Base-by-base conservation (phyloP, 2,888 invertebrate species). In the Hemistola chrysoprasaria region DNA sequence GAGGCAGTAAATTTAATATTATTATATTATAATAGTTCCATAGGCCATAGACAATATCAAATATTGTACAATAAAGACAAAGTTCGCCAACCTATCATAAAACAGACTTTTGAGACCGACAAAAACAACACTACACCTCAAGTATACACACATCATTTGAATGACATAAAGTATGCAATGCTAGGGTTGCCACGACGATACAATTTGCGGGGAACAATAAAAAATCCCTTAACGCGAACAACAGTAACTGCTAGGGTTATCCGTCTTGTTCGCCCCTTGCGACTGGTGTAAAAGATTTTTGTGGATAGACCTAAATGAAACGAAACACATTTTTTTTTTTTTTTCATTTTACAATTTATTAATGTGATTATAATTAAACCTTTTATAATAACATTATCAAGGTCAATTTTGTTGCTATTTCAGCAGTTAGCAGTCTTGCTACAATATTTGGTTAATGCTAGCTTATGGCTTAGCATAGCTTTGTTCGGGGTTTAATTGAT, bases 161-260 rank as follows among this genome's bases (percentile, higher is more conserved):
- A 57, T 44, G 50, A 49, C 73, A 86, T 87, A 68, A 85, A 80
- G 70, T 79, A 87, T 87, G 84, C 82, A 84, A 60, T 59, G 62
- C 42, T 66, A 72, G 80, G 83, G 80, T 71, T 66, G 73, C 59
- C 67, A 50, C 65, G 62, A 57, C 70, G 65, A 71, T 71, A 81
- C 82, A 84, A 78, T 87, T 87, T 82, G 85, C 61, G 73, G 71
- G 72, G 75, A 81, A 88, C 87, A 87, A 88, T 87, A 87, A 87
- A 87, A 85, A 86, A 86, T 82, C 86, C 87, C 85, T 87, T 86
- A 84, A 78, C 80, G 71, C 75, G 70, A 80, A 81, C 83, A 83
- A 82, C 83, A 71, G 75, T 53, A 60, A 61, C 65, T 36, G 64
- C 76, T 63, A 65, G 78, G 81, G 85, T 73, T 77, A 86, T 87